Conservation (phyloP, 1,140 invertebrate species). For the Phymorhynchus buccinoides region DNA sequence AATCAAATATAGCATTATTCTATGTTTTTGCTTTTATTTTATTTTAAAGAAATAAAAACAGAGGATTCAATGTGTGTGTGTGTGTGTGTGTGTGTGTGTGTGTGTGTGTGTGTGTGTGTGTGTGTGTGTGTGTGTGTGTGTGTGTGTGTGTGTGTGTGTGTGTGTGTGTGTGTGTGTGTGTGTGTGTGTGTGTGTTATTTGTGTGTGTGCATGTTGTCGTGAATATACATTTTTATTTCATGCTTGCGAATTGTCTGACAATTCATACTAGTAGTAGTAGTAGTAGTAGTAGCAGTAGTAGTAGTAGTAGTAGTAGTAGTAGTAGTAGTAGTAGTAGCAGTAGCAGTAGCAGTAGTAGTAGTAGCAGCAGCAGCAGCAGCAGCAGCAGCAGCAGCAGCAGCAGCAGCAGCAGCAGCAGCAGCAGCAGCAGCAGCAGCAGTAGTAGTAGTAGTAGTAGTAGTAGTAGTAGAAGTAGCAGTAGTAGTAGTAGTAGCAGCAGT, state of each 20-base stretch:
- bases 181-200: not conserved
- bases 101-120: not conserved
- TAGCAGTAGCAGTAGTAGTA: conserved; percentile 10
- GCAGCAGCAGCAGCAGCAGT: not conserved
- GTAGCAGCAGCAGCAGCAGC: not conserved
- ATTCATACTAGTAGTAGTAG: conserved; percentile 7
- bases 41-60: too few relatives aligned
- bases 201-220: too few relatives aligned
- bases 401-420: not conserved
- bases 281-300: conserved; percentile 16
- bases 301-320: conserved; percentile 16
- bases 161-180: not conserved
- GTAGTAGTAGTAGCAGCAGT: too few relatives aligned
- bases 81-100: conserved; percentile 78
- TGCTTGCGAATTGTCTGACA: too few relatives aligned
- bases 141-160: not conserved
- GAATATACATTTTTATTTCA: too few relatives aligned
- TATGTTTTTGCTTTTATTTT: too few relatives aligned
- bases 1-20: too few relatives aligned
- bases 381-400: not conserved
- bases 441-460: too few relatives aligned
- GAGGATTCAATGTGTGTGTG: not conserved
- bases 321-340: conserved; percentile 13
- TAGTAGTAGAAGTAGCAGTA: too few relatives aligned
- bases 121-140: not conserved